Percentiles rank a stretch among this genome's conserved stretches.
Evolutionary conservation across 30 jellyfish, hydroid and myxozoan genomes (phyloP).

Genomic region (Clytia hemisphaerica): DNA sequence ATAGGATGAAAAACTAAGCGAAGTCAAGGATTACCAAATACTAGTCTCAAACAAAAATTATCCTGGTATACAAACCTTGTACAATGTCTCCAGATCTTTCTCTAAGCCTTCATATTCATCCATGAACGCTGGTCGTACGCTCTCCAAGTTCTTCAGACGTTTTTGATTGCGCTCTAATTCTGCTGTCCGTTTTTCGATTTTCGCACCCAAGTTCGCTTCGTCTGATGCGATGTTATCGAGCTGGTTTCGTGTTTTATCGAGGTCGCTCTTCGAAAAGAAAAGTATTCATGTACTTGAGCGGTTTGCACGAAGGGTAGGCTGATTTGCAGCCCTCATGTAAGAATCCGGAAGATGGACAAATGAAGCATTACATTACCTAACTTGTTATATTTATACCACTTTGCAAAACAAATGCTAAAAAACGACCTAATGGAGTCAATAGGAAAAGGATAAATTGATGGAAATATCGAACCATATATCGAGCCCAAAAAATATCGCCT

Average conservation of each 20-base stretch:
- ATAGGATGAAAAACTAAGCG: neutral
- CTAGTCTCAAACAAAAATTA: no score
- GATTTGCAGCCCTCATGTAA: no score
- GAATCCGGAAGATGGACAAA: neutral
- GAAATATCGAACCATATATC: no score
- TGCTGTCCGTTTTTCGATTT: slow-evolving; percentile 82
- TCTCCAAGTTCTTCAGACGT: slow-evolving; percentile 80
- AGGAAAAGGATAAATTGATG: neutral
- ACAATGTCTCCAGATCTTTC: slow-evolving; percentile 66
- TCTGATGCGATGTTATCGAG: slow-evolving; percentile 94
- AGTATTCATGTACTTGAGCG: neutral
- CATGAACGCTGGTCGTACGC: slow-evolving; percentile 99
- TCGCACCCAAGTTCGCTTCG: slow-evolving; percentile 91
- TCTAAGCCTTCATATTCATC: slow-evolving; percentile 89
- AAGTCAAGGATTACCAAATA: slow-evolving; percentile 28
- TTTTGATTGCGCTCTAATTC: slow-evolving; percentile 88
- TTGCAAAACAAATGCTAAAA: neutral
- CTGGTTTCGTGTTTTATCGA: slow-evolving; percentile 47
- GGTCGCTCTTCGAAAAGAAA: slow-evolving; percentile 38
- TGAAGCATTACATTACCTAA: neutral
- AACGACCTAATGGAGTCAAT: neutral
- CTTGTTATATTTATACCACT: neutral
- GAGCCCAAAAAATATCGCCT: no score
- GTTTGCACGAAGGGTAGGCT: no score
- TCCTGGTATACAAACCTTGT: no score